Conservation (phyloP, 2,888 invertebrate genomes). For the Pasiphila rectangulata region DNA sequence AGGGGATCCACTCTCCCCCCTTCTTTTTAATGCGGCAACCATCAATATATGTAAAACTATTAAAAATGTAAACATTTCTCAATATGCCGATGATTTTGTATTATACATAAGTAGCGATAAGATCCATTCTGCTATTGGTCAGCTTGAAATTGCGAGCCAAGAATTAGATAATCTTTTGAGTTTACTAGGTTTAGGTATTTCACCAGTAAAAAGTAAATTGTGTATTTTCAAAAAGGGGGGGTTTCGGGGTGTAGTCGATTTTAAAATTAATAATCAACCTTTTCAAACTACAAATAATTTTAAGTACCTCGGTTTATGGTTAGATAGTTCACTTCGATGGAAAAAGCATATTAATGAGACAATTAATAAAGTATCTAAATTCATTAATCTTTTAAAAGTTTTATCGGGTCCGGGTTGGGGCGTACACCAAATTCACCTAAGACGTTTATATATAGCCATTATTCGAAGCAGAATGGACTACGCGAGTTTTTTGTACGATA, state of each 20-base stretch:
- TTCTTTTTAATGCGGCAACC: conserved; percentile 39
- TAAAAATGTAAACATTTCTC: conserved; percentile 22
- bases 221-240: conserved; percentile 2
- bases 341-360: conserved; percentile 4
- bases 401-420: conserved; percentile 14
- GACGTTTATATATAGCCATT: background rate
- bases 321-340: conserved; percentile 2
- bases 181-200: background rate
- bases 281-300: background rate
- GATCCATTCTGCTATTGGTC: background rate
- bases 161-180: background rate
- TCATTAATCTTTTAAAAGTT: conserved; percentile 7
- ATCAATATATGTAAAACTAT: conserved; percentile 17
- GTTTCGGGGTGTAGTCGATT: too few relatives aligned
- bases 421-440: background rate
- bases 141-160: background rate
- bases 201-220: background rate
- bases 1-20: conserved; percentile 38
- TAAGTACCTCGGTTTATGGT: background rate
- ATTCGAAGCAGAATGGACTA: background rate
- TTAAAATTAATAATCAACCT: background rate
- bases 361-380: background rate
- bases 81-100: conserved; percentile 31
- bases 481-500: too few relatives aligned
- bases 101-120: background rate